phyloP scores from a whole-genome alignment of 2,888 invertebrate species.

The Tinea semifulvella region DNA sequence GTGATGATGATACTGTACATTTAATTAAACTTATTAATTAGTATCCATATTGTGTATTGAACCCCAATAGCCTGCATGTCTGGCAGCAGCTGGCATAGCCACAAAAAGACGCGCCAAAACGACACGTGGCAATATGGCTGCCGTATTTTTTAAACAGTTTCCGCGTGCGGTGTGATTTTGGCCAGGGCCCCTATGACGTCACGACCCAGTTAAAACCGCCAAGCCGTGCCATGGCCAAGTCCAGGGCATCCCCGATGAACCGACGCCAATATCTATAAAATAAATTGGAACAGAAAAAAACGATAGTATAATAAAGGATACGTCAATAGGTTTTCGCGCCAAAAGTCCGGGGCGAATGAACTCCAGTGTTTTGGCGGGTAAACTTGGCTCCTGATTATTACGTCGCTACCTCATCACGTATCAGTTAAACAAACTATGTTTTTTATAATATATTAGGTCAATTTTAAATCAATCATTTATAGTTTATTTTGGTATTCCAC shows the following conservation, averaged over 20 bases:
- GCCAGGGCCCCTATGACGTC: constrained; percentile 53
- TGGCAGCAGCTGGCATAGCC: neutral
- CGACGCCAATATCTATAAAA: constrained; percentile 66
- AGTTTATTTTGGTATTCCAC: too few species aligned
- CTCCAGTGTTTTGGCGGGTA: constrained; percentile 59
- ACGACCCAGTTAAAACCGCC: constrained; percentile 62
- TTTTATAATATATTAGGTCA: too few species aligned
- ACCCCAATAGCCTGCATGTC: too few species aligned
- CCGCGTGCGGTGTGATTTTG: constrained; percentile 60
- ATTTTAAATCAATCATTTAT: too few species aligned
- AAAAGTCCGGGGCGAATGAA: constrained; percentile 58
- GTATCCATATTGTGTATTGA: too few species aligned
- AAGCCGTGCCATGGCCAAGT: constrained; percentile 64
- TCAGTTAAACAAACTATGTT: too few species aligned
- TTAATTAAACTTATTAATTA: too few species aligned
- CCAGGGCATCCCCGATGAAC: constrained; percentile 63
- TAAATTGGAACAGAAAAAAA: constrained; percentile 59
- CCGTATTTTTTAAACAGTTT: constrained; percentile 30
- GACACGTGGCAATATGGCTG: constrained; percentile 53
- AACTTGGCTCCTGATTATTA: constrained; percentile 4
- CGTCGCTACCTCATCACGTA: too few species aligned
- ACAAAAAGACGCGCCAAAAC: constrained; percentile 30
- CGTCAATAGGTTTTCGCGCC: constrained; percentile 54
- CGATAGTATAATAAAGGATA: constrained; percentile 49
- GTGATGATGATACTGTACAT: neutral